Percentiles rank a stretch among this genome's conserved stretches.
phyloP scores from a whole-genome alignment of 2,113 vertebrate species.

The Hylia prasina region DNA sequence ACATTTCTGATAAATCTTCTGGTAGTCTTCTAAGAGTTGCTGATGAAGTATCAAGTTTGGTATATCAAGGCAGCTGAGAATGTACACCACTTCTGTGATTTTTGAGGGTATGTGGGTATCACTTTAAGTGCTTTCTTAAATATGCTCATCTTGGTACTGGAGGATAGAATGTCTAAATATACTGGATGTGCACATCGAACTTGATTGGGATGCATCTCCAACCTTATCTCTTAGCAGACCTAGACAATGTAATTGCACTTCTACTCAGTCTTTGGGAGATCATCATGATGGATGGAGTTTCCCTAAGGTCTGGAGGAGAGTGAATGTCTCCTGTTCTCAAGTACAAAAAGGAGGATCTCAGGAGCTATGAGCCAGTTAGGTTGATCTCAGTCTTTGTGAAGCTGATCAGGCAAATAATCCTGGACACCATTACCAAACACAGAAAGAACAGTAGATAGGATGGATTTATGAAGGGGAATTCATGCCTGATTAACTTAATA shows the following conservation, averaged over 20 bases:
- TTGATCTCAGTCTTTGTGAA: not conserved
- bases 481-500: not conserved
- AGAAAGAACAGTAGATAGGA: not conserved
- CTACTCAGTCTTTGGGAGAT: not conserved
- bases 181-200: not conserved
- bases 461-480: not conserved
- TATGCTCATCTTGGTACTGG: fast-evolving
- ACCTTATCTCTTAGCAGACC: not conserved
- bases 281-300: not conserved
- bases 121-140: not conserved
- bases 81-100: not conserved
- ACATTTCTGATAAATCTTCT: not conserved
- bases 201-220: not conserved
- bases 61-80: not conserved
- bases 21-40: not conserved
- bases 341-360: not conserved
- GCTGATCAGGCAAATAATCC: not conserved
- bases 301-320: not conserved
- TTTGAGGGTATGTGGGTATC: not conserved
- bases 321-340: not conserved
- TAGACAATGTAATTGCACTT: not conserved
- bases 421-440: not conserved
- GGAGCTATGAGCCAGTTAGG: not conserved
- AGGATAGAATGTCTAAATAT: not conserved
- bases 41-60: not conserved